Conservation (phyloP, 2,113 vertebrate genomes). For the Heptranchias perlo region DNA sequence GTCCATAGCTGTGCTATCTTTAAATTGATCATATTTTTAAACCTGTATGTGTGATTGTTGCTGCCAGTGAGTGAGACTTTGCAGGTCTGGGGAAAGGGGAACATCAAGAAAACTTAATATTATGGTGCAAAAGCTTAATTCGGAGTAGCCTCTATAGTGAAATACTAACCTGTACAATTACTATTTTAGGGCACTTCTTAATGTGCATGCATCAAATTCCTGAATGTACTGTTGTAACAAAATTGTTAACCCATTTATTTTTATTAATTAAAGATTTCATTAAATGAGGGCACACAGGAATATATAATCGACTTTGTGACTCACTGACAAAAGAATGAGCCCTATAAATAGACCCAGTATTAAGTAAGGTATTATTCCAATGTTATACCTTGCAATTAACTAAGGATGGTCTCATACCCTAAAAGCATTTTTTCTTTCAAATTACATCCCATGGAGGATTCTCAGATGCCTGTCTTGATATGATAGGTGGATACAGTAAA, state of each 20-base stretch:
- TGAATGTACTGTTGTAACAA: neutral
- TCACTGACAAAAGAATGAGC: neutral
- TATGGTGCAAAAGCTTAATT: neutral
- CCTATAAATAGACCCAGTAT: constrained; percentile 7
- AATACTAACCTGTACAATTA: neutral
- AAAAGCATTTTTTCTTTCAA: constrained; percentile 38
- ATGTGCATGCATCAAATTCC: neutral
- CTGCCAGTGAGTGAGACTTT: neutral
- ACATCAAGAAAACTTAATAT: neutral
- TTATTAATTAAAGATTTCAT: constrained; percentile 5
- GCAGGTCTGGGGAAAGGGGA: no score
- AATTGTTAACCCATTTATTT: constrained; percentile 18
- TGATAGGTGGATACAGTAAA: neutral
- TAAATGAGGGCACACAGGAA: neutral
- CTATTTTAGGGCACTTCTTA: neutral
- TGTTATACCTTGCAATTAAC: constrained; percentile 5
- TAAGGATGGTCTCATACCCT: neutral
- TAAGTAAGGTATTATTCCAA: constrained; percentile 5
- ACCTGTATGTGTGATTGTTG: neutral
- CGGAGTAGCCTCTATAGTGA: neutral
- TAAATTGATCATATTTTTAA: neutral
- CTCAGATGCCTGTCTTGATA: neutral
- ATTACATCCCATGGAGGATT: neutral
- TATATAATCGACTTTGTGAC: constrained; percentile 1
- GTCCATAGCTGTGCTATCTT: neutral